These are phyloP conservation scores for Dicranocentrus wangi DNA, from an alignment of 2,888 invertebrate species.

Conservation along the genomic window DNA sequence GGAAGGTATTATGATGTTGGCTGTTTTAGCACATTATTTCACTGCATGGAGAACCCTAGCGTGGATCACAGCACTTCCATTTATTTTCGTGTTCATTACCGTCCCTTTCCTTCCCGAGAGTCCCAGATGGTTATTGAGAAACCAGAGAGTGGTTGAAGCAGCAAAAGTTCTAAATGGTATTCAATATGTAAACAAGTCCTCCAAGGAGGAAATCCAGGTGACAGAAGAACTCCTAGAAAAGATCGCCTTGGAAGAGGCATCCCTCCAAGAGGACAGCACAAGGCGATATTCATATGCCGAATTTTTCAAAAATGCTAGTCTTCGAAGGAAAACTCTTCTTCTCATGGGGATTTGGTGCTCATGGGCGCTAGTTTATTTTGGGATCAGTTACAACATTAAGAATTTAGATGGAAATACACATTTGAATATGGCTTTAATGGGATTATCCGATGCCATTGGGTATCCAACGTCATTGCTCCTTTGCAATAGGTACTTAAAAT, in stretches of 20 bases:
- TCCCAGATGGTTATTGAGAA: conserved; percentile 66
- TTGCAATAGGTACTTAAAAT: conserved; percentile 49
- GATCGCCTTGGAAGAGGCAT: conserved; percentile 18
- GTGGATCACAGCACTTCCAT: conserved; percentile 62
- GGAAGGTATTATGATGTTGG: conserved; percentile 65
- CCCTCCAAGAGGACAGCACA: neutral
- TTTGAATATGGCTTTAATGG: conserved; percentile 63
- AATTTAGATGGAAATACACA: conserved; percentile 62
- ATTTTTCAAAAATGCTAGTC: conserved; percentile 50
- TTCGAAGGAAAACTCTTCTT: conserved; percentile 59
- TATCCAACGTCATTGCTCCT: conserved; percentile 63
- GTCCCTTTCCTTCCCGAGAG: conserved; percentile 69
- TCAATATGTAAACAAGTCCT: conserved; percentile 31
- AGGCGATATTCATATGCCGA: conserved; percentile 53
- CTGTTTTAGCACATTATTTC: conserved; percentile 59
- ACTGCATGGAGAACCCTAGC: conserved; percentile 62
- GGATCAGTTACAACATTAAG: conserved; percentile 68
- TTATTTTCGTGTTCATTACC: conserved; percentile 45
- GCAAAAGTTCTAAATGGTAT: conserved; percentile 29
- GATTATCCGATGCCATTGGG: conserved; percentile 62
- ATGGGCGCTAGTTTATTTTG: conserved; percentile 66
- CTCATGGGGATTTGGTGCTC: conserved; percentile 68
- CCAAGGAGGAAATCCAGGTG: neutral
- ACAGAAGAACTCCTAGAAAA: conserved; percentile 30
- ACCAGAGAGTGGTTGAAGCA: conserved; percentile 56